phyloP scores from a whole-genome alignment of 2,113 vertebrate genomes.

The Varanus salvator region DNA sequence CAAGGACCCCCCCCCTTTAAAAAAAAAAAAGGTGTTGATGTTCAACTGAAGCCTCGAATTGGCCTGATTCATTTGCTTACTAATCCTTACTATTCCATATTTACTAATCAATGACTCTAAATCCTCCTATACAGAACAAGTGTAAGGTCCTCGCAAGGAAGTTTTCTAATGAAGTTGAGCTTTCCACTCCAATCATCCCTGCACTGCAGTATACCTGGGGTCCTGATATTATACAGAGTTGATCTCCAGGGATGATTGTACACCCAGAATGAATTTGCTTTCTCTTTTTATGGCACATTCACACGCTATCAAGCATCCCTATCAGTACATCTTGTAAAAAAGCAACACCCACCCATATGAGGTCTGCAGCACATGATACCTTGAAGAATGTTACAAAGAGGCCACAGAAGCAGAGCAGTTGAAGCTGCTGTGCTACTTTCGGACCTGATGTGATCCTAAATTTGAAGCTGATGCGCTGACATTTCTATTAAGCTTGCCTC shows the following conservation, averaged over 20 bases:
- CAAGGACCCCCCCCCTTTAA: too few species aligned
- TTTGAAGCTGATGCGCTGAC: slow-evolving; percentile 51
- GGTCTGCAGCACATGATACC: slow-evolving; percentile 51
- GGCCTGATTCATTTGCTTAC: not conserved
- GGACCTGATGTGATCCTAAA: slow-evolving; percentile 64
- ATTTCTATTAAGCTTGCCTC: slow-evolving; percentile 57
- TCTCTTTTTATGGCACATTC: slow-evolving; percentile 37
- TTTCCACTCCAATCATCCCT: not conserved
- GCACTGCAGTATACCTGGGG: not conserved
- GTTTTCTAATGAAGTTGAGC: not conserved
- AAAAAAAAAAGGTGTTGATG: not conserved
- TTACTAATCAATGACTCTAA: not conserved
- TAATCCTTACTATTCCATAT: too few species aligned
- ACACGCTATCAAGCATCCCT: slow-evolving; percentile 36
- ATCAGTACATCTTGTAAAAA: slow-evolving; percentile 16
- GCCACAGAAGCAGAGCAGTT: slow-evolving; percentile 27
- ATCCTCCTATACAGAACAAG: accelerated
- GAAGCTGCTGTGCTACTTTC: slow-evolving; percentile 42
- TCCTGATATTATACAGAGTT: slow-evolving; percentile 4
- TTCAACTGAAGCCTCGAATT: not conserved
- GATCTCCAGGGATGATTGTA: slow-evolving; percentile 4
- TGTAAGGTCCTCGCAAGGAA: not conserved
- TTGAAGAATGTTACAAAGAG: slow-evolving; percentile 58
- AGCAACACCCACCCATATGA: not conserved
- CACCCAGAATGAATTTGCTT: slow-evolving; percentile 35